Evolutionary conservation across 2,797 vertebrate species (phyloP), one percentile per base, ranked within the genome.

Genomic region (Harpagifer antarcticus): DNA sequence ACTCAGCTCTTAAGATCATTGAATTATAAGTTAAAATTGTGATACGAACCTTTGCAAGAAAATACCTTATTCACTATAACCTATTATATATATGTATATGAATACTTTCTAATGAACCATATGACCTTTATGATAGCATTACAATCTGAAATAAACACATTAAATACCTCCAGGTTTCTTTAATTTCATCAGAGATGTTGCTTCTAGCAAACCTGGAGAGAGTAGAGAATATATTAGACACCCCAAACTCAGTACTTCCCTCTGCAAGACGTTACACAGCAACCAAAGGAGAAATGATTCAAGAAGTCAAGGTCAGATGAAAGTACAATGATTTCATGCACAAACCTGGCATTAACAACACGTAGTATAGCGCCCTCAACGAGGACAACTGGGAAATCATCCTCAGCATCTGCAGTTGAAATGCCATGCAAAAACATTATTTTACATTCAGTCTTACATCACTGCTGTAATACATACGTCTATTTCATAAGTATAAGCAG

Each of bases 341-440:
- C 91, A 72, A 14, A 94, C 93, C 93, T 92, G 92, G 53, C 47
- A 90, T 75, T 9, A 92, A 47, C 27, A 92, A 64, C 33, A 92
- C 43, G 55, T 45, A 92, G 72, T 85, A 92, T 2, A 92, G 47
- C 0, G 20, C 45, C 81, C 82, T 80, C 47, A 77, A 11, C 58
- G 81, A 57, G 55, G 75, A 75, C 33, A 69, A 58, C 43, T 59
- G 71, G 57, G 66, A 80, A 68, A 73, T 75, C 91, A 91, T 93
- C 81, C 43, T 91, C 17, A 42, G 60, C 50, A 64, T 83, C 92
- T 93, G 87, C 49, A 86, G 83, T 17, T 16, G n/a, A 2, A 81
- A 78, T 31, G 44, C 20, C 5, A 67, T 1, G 13, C 3, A 67
- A 43, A 55, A 53, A n/a, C 13, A 10, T 55, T 10, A 64, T 72